Base-by-base conservation (phyloP, 2,888 invertebrate species). In the Caenorhabditis sulstoni region DNA sequence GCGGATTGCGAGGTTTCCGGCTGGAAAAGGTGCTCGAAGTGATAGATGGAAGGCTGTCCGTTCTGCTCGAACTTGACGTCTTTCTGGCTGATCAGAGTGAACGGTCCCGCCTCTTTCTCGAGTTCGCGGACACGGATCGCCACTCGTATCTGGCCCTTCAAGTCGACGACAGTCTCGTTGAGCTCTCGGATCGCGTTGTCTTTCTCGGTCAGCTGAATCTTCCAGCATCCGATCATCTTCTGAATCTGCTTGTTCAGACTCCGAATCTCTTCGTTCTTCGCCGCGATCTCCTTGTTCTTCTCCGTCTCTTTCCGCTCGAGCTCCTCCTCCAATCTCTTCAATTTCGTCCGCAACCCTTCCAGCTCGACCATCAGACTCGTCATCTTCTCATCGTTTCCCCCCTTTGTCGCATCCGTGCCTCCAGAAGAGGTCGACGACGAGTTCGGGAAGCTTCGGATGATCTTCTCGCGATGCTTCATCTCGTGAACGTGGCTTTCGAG, bases 121-220 rank as follows among this genome's bases (percentile, higher is more conserved):
- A 35, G 18, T 12, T 77, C 70, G 12, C 85, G 80, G 50, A 81
- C 71, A 5, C 84, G 53, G 1, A 85, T 71, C 0, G 78, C 81
- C 22, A 85, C 84, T 5, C 85, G 67, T 29, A 85, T 84, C 37
- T 82, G 80, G 8, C 85, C 85, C 70, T 79, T 53, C 12, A 81
- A 49, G 50, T 86, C 83, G 16, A 86, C 83, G 18, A 82, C 59
- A 20, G 70, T 59, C 29, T 86, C 81, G 50, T 82, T 80, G 5
- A 85, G 55, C 16, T 66, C 35, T 3, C 84, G 61, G 29, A 77
- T 66, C 29, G 37, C n/a, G 8, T 22, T 22, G 14, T 70, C 66
- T 20, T 61, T 59, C 23, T 77, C 52, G 2, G 9, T 18, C 22
- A 77, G 49, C n/a, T 77, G 47, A 2, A 18, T 23, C 41, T 55